Evolutionary conservation across 2,113 vertebrate genomes (phyloP), one percentile per base, ranked within the genome.

Genomic region (Sphaerodactylus townsendi): DNA sequence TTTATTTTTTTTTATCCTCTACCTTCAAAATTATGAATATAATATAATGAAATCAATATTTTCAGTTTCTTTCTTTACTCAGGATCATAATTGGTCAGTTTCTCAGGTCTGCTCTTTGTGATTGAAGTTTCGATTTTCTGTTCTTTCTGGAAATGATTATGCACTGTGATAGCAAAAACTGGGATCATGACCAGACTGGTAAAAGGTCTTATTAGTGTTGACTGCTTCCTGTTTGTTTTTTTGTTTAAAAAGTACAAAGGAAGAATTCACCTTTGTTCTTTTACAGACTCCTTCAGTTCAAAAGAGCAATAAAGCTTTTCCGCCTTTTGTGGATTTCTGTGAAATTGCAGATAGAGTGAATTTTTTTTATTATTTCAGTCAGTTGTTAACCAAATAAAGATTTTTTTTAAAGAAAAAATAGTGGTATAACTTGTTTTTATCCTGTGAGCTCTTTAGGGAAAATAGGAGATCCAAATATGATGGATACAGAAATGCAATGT

Each of bases 131-230:
- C 66, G 28, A 3, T 85, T 86, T 83, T 48, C 82, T 65, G 2
- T 56, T 72, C 46, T 17, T 0, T 28, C 56, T 53, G 56, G 79
- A 82, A 65, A n/a, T 70, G 80, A 3, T 82, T 39, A 1, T 1
- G 3, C 50, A 23, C 74, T 65, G 81, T 28, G 81, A 62, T 84
- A 84, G 77, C 53, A 19, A 75, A 88, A 44, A 44, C 69, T 83
- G 79, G 82, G 72, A 72, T 90, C 17, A 33, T 83, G 46, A 72
- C 82, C 65, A 86, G 48, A 28, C 10, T 90, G 77, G 89, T 69
- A 56, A 65, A 81, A 77, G 15, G 71, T 74, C 23, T 41, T 82
- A 77, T 28, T 39, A 84, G 56, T 33, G 5, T 72, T 87, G 62
- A n/a, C 3, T 89, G 28, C 87, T 39, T 46, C 56, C 79, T 84